Conservation (phyloP, 2,888 invertebrate species). For the Petrolisthes manimaculis region DNA sequence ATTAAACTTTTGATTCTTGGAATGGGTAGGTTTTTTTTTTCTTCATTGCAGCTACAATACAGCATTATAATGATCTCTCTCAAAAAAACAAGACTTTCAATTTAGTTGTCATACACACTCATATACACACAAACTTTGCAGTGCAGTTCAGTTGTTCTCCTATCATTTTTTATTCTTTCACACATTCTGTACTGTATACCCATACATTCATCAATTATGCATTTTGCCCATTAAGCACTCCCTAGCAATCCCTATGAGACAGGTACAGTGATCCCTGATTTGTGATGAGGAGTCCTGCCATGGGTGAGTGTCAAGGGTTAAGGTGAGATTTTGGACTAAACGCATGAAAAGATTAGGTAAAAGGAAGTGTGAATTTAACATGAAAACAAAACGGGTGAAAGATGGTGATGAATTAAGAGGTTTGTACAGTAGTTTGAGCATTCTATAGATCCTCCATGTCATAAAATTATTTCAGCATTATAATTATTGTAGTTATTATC, state of each 20-base stretch:
- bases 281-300: conserved; percentile 34
- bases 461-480: conserved; percentile 52
- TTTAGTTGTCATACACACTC: neutral
- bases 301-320: conserved; percentile 27
- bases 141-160: neutral
- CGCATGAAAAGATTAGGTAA: conserved; percentile 25
- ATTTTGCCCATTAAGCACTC: neutral
- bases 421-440: conserved; percentile 65
- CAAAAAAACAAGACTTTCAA: too few relatives aligned
- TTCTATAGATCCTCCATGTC: conserved; percentile 60
- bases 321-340: conserved; percentile 23
- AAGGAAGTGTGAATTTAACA: conserved; percentile 42
- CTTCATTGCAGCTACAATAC: too few relatives aligned
- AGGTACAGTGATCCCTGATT: conserved; percentile 25
- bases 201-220: neutral
- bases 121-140: neutral
- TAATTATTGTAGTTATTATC: conserved; percentile 50
- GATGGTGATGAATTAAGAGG: conserved; percentile 62
- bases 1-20: too few relatives aligned
- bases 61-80: too few relatives aligned
- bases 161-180: neutral
- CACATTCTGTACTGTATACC: neutral
- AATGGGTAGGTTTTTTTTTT: too few relatives aligned
- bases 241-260: neutral
- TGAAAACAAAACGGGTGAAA: conserved; percentile 48